Conservation (phyloP, 35 echinoderm and acorn worm species). For the Eucidaris tribuloides region DNA sequence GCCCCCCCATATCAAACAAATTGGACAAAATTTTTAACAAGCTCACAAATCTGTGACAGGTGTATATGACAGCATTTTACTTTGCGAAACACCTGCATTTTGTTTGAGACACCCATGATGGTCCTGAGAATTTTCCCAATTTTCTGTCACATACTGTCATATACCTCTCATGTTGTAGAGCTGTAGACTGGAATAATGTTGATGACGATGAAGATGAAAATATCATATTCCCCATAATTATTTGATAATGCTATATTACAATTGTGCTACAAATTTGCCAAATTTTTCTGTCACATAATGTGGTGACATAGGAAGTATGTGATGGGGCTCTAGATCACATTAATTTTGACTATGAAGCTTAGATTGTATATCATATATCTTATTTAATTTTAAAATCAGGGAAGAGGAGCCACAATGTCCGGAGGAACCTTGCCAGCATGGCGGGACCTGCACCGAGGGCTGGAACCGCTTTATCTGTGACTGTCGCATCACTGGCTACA, state of each 20-base stretch:
- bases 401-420: slow-evolving; percentile 49
- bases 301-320: neutral
- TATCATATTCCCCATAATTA: neutral
- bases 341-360: neutral
- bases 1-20: no score
- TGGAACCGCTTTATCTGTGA: slow-evolving; percentile 99
- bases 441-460: slow-evolving; percentile 76
- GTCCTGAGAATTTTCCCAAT: neutral
- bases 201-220: neutral
- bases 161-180: neutral
- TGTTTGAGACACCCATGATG: neutral
- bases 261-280: neutral
- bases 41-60: no score
- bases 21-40: no score
- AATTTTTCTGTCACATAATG: neutral
- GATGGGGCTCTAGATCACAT: neutral
- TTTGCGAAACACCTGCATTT: neutral
- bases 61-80: neutral
- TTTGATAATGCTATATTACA: neutral
- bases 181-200: neutral
- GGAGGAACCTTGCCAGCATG: slow-evolving; percentile 60
- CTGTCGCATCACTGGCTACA: slow-evolving; percentile 85
- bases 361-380: neutral
- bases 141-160: neutral
- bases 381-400: neutral